phyloP scores from a whole-genome alignment of 2,113 vertebrate genomes.

The Steatornis caripensis region DNA sequence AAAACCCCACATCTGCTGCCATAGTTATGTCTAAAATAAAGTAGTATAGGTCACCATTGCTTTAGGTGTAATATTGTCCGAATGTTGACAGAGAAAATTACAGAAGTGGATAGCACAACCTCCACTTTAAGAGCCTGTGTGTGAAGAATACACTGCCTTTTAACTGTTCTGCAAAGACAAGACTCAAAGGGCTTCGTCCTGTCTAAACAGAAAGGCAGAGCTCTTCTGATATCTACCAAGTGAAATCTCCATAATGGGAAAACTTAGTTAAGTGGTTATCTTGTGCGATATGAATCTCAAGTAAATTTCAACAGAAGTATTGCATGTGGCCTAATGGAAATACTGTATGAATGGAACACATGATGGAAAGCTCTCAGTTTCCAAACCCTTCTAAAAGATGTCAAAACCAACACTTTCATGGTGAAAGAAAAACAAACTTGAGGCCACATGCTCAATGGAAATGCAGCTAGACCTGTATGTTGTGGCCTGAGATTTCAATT shows the following conservation, averaged over 20 bases:
- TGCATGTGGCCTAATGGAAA: background rate
- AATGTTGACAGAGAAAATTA: background rate
- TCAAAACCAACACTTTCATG: rapidly evolving
- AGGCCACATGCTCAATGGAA: background rate
- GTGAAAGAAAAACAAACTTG: background rate
- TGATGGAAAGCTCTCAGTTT: background rate
- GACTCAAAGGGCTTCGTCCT: background rate
- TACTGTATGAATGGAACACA: background rate
- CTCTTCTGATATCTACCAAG: background rate
- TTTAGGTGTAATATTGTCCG: background rate
- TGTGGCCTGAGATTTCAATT: background rate
- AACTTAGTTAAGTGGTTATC: background rate
- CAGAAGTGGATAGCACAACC: background rate
- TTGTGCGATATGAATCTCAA: background rate
- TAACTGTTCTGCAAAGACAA: background rate
- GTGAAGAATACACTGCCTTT: background rate
- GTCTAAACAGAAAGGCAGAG: background rate
- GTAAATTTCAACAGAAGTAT: too few relatives aligned
- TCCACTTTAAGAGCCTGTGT: background rate
- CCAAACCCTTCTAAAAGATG: background rate
- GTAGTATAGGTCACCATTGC: rapidly evolving
- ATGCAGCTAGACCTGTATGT: background rate
- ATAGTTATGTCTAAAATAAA: background rate
- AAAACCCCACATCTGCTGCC: background rate
- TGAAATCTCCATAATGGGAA: background rate